Evolutionary conservation across 2,888 invertebrate genomes (phyloP).

Genomic region (Drosophila infuscata): DNA sequence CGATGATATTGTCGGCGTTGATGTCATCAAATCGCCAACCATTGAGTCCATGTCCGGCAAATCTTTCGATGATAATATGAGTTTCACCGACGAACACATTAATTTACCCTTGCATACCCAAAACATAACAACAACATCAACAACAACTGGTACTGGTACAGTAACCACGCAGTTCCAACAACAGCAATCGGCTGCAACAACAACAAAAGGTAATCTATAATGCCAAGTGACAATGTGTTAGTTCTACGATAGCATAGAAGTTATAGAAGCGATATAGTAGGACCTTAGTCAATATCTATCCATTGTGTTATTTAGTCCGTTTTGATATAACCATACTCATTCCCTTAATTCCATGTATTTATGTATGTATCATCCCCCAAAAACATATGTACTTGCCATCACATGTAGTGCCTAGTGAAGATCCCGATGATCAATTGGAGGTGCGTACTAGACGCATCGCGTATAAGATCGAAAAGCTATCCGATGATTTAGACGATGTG

Average conservation of each 20-base stretch:
- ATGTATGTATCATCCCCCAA: slow-evolving; percentile 25
- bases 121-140: slow-evolving; percentile 61
- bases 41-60: slow-evolving; percentile 85
- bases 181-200: slow-evolving; percentile 59
- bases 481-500: slow-evolving; percentile 80
- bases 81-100: slow-evolving; percentile 82
- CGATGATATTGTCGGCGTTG: slow-evolving; percentile 83
- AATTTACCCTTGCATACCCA: slow-evolving; percentile 77
- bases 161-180: slow-evolving; percentile 64
- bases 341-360: slow-evolving; percentile 53
- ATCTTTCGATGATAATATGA: slow-evolving; percentile 85
- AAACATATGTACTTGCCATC: slow-evolving; percentile 22
- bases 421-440: slow-evolving; percentile 56
- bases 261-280: slow-evolving; percentile 38
- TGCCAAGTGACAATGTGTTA: slow-evolving; percentile 43
- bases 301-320: slow-evolving; percentile 57
- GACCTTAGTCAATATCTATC: slow-evolving; percentile 20
- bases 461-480: slow-evolving; percentile 83
- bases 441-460: slow-evolving; percentile 82
- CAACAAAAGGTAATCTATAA: slow-evolving; percentile 74
- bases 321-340: slow-evolving; percentile 51
- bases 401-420: slow-evolving; percentile 61
- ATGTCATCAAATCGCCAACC: slow-evolving; percentile 84
- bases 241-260: slow-evolving; percentile 26
- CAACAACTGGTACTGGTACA: slow-evolving; percentile 37